phyloP scores from a whole-genome alignment of 2,113 vertebrate genomes.

The Atractosteus spatula region DNA sequence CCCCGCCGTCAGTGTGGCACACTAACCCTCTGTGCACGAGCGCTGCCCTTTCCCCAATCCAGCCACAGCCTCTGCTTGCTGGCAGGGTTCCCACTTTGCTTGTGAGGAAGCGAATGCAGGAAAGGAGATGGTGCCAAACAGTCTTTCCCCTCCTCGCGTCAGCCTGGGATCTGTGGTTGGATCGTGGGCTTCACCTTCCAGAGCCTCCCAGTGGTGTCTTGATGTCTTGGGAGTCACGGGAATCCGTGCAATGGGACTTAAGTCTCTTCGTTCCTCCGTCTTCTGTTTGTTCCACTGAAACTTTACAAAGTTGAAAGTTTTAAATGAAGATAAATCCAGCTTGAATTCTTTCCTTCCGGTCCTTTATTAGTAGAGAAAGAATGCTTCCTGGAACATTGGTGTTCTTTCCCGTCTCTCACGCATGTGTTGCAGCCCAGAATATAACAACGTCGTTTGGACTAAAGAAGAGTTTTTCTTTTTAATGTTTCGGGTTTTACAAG shows the following conservation, averaged over 20 bases:
- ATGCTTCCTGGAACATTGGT: not conserved
- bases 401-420: not conserved
- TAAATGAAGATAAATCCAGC: constrained; percentile 1
- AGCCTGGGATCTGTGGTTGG: constrained; percentile 5
- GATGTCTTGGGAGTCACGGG: not conserved
- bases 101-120: not conserved
- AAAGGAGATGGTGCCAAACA: not conserved
- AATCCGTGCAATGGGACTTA: not conserved
- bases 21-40: not conserved
- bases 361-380: constrained; percentile 9
- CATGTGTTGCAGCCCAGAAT: not conserved
- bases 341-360: not conserved
- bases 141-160: not conserved
- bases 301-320: not conserved
- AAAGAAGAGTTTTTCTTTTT: not conserved
- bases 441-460: not conserved
- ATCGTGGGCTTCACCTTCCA: constrained; percentile 17
- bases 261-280: not conserved
- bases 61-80: not conserved
- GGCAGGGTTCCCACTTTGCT: not conserved
- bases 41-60: not conserved
- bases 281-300: not conserved
- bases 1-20: too few relatives aligned
- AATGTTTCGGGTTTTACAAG: constrained; percentile 14
- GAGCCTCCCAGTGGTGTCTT: not conserved